These are phyloP conservation scores for Glaucidium brasilianum DNA, from an alignment of 2,113 vertebrate genomes.

Conservation along the genomic window DNA sequence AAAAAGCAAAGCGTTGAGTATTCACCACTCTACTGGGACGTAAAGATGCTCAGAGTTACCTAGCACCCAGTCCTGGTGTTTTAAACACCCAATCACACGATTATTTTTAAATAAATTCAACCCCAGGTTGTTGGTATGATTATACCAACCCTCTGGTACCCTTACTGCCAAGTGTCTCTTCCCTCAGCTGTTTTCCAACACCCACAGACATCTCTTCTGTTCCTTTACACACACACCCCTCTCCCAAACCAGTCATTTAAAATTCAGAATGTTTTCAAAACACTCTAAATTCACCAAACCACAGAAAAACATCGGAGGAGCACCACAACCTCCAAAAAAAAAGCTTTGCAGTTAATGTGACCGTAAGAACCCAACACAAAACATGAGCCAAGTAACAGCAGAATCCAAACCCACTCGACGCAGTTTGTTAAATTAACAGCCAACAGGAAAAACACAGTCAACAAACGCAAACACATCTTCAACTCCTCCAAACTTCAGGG, in stretches of 20 bases:
- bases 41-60: neutral
- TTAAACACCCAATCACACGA: fast-evolving
- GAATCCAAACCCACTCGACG: fast-evolving
- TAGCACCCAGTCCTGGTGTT: neutral
- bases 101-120: neutral
- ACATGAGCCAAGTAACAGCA: neutral
- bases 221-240: neutral
- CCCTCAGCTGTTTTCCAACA: neutral
- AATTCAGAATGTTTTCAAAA: neutral
- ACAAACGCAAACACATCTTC: neutral
- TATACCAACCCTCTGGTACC: neutral
- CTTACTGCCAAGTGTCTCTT: neutral
- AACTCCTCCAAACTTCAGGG: neutral
- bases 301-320: neutral
- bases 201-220: neutral
- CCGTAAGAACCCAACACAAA: neutral
- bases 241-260: neutral
- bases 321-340: neutral
- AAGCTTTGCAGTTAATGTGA: fast-evolving
- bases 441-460: neutral
- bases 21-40: neutral
- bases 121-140: neutral
- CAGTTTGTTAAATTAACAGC: neutral
- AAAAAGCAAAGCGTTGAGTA: neutral
- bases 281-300: neutral